A percentile compares a stretch with the other conserved stretches of the same genome.
These are phyloP conservation scores for Epizoanthus fatuus DNA, from an alignment of 92 coral and sea anemone species.

Conservation along the genomic window DNA sequence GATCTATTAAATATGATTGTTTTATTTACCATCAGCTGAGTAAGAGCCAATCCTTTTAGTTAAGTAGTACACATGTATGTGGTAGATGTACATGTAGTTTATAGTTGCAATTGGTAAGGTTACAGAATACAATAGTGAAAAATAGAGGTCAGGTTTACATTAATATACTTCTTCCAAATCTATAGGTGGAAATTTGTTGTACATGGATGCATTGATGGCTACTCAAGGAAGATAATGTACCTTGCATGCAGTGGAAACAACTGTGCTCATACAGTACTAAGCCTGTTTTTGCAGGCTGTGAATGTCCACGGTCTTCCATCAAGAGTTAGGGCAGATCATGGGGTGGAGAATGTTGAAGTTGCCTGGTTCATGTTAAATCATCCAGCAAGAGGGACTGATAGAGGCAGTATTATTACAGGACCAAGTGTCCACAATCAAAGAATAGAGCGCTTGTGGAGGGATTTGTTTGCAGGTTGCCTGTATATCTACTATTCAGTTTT, in stretches of 20 bases:
- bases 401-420: constrained; percentile 77
- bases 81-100: no score
- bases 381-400: constrained; percentile 77
- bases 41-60: no score
- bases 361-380: constrained; percentile 75
- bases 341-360: constrained; percentile 78
- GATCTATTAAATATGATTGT: no score
- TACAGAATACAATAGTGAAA: no score
- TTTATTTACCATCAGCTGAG: no score
- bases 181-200: constrained; percentile 73
- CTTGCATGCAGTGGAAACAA: constrained; percentile 70
- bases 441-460: constrained; percentile 72
- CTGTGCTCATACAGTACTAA: constrained; percentile 65
- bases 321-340: constrained; percentile 76
- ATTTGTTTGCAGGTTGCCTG: constrained; percentile 69
- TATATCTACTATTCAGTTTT: constrained; percentile 72
- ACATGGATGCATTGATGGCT: constrained; percentile 75
- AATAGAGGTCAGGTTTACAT: no score
- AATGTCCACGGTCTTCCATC: constrained; percentile 66
- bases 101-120: no score
- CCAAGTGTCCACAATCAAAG: constrained; percentile 70
- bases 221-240: constrained; percentile 65
- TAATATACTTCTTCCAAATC: no score
- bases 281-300: constrained; percentile 65
- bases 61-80: no score